Evolutionary conservation across 2,113 vertebrate species (phyloP).

Genomic region (Paratilapia polleni): DNA sequence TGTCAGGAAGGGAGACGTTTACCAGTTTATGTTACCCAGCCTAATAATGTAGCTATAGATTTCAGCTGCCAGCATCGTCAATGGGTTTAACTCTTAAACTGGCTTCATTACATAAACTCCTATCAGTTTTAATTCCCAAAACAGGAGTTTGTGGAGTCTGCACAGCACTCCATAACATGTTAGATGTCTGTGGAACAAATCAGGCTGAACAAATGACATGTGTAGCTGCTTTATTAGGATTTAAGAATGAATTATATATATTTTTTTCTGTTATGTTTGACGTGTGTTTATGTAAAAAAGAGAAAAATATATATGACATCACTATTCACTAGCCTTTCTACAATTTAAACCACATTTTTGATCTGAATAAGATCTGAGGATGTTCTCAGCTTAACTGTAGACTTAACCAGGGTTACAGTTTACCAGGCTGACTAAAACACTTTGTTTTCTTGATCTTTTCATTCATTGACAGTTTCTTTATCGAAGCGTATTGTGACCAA

Average conservation of each 20-base stretch:
- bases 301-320: too few species aligned
- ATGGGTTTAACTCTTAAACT: constrained; percentile 56
- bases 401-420: too few species aligned
- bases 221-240: not conserved
- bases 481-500: not conserved
- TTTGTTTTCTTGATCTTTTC: not conserved
- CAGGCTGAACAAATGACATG: not conserved
- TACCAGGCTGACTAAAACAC: too few species aligned
- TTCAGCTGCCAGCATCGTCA: constrained; percentile 41
- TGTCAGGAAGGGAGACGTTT: constrained; percentile 33
- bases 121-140: constrained; percentile 50
- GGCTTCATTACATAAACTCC: constrained; percentile 58
- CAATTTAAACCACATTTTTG: not conserved
- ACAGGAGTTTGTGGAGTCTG: constrained; percentile 38
- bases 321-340: not conserved
- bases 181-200: constrained; percentile 1
- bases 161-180: not conserved
- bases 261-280: not conserved
- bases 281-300: not conserved
- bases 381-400: too few species aligned
- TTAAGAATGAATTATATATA: not conserved
- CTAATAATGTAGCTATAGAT: constrained; percentile 62
- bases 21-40: constrained; percentile 39
- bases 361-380: too few species aligned
- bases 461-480: not conserved